These are phyloP conservation scores for Troides oblongomaculatus DNA, from an alignment of 2,888 invertebrate genomes.

Conservation along the genomic window DNA sequence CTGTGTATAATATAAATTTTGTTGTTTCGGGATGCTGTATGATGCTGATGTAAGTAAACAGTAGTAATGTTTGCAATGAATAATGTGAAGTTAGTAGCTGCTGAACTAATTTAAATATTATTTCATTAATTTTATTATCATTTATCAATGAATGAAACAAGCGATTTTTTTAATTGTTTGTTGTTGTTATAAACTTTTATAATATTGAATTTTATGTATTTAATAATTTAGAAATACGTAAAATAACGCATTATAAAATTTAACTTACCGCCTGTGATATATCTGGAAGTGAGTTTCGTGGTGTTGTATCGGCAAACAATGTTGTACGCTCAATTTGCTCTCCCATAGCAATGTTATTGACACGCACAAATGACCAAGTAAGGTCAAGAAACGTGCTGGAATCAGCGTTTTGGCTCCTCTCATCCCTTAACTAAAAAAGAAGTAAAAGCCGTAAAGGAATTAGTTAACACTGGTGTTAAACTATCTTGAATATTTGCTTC, in stretches of 20 bases:
- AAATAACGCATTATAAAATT: neutral
- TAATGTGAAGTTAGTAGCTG: no score
- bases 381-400: constrained; percentile 85
- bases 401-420: constrained; percentile 75
- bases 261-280: constrained; percentile 79
- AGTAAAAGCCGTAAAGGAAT: constrained; percentile 4
- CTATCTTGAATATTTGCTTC: neutral
- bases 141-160: no score
- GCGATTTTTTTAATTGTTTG: no score
- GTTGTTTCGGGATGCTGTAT: no score
- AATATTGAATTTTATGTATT: neutral
- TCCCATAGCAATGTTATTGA: constrained; percentile 84
- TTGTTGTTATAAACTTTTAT: no score
- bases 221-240: neutral
- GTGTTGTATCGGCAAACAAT: constrained; percentile 75
- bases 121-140: no score
- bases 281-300: constrained; percentile 74
- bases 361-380: constrained; percentile 85
- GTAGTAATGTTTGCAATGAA: no score
- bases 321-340: constrained; percentile 76
- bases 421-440: constrained; percentile 47
- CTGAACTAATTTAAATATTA: no score
- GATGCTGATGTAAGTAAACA: no score
- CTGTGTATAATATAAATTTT: no score
- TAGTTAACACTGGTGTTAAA: neutral